Evolutionary conservation across 2,113 vertebrate genomes (phyloP).

Genomic region (Plestiodon gilberti): DNA sequence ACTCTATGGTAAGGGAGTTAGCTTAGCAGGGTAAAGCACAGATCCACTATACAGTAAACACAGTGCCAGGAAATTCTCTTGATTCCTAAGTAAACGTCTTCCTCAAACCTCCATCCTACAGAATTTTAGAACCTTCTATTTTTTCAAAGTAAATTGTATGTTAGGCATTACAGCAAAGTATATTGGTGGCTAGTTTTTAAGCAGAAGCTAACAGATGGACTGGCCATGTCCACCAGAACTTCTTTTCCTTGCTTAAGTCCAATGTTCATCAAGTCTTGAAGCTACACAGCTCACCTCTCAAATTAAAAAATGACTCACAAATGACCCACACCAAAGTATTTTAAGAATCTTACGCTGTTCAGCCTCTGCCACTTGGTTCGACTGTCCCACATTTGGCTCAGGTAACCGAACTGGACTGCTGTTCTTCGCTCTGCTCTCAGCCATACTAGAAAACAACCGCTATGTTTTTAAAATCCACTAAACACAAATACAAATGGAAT

Average conservation of each 20-base stretch:
- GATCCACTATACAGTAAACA: not conserved
- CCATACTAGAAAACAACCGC: conserved; percentile 65
- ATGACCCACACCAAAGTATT: not conserved
- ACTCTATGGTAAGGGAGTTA: not conserved
- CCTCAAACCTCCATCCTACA: not conserved
- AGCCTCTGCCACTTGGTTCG: conserved; percentile 77
- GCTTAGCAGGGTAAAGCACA: not conserved
- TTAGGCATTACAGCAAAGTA: not conserved
- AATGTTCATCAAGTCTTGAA: not conserved
- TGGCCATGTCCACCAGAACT: not conserved
- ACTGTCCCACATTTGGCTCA: conserved; percentile 75
- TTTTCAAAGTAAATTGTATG: not conserved
- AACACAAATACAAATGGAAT: not conserved
- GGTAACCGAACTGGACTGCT: conserved; percentile 88
- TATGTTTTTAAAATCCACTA: not conserved
- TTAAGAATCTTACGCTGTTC: conserved; percentile 81
- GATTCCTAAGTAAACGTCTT: not conserved
- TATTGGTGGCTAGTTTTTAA: not conserved
- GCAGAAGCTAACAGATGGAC: not conserved
- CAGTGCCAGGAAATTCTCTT: not conserved
- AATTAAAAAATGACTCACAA: not conserved
- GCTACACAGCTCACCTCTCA: not conserved
- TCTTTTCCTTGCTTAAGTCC: conserved; percentile 1
- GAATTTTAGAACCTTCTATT: not conserved
- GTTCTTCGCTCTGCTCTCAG: conserved; percentile 85